Percentiles rank a stretch among this genome's conserved stretches.
These are phyloP conservation scores for Takifugu flavidus DNA, from an alignment of 2,113 vertebrate species.

Conservation along the genomic window DNA sequence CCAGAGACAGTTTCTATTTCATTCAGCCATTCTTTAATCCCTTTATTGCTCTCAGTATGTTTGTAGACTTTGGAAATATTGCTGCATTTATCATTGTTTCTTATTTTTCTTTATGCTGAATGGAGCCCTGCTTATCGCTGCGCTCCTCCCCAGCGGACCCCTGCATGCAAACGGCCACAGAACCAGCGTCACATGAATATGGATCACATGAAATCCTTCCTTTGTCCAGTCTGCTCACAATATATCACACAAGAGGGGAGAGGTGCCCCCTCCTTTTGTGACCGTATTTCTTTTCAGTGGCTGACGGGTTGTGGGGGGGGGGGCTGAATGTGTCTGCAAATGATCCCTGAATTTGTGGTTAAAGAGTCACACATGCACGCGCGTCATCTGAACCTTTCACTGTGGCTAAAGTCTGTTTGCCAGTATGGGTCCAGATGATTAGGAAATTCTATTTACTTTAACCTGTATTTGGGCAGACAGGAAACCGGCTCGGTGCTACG, in stretches of 20 bases:
- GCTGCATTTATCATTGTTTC: neutral
- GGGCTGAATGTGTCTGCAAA: conserved; percentile 66
- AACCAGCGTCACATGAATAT: conserved; percentile 66
- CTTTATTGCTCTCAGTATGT: conserved; percentile 3
- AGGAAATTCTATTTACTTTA: no score
- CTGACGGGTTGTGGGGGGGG: conserved; percentile 28
- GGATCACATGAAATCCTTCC: conserved; percentile 65
- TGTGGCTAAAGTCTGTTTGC: neutral
- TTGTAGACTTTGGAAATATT: conserved; percentile 26
- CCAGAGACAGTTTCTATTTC: conserved; percentile 2
- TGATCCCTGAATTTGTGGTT: conserved; percentile 63
- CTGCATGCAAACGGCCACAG: conserved; percentile 38
- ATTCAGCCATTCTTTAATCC: neutral
- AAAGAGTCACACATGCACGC: conserved; percentile 23
- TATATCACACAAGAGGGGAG: conserved; percentile 34
- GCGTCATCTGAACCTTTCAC: neutral
- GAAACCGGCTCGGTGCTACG: no score
- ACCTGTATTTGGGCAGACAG: no score
- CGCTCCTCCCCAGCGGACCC: conserved; percentile 34
- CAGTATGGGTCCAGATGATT: neutral
- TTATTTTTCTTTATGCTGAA: neutral
- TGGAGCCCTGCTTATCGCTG: conserved; percentile 9
- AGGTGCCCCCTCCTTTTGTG: conserved; percentile 42
- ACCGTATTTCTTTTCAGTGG: conserved; percentile 73
- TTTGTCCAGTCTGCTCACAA: conserved; percentile 56